A percentile compares a stretch with the other conserved stretches of the same genome.
phyloP scores from a whole-genome alignment of 2,797 vertebrate genomes.

The Oceanodroma leucorhoa region DNA sequence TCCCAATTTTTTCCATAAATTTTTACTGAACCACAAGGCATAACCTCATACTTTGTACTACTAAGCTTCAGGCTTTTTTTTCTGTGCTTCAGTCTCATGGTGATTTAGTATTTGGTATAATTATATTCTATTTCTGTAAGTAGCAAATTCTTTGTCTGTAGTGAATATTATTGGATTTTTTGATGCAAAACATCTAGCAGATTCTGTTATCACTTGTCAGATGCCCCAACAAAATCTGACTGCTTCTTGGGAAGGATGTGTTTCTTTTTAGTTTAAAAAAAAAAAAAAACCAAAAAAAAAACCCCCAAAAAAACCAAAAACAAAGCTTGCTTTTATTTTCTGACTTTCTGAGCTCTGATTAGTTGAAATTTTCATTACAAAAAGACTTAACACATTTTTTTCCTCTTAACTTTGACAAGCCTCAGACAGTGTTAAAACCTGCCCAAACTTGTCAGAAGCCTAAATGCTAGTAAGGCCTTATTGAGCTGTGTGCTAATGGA shows the following conservation, averaged over 20 bases:
- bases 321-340: not conserved
- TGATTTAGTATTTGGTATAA: not conserved
- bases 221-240: not conserved
- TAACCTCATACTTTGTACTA: not conserved
- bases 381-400: not conserved
- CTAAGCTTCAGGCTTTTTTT: not conserved
- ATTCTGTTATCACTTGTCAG: not conserved
- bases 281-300: not conserved
- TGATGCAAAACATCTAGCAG: not conserved
- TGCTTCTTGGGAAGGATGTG: not conserved
- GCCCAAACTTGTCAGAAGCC: not conserved
- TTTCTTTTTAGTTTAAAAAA: not conserved
- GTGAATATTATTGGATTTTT: not conserved
- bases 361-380: not conserved
- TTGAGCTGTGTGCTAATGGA: not conserved
- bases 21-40: not conserved
- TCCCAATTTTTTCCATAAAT: not conserved
- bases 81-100: not conserved
- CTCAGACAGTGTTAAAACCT: not conserved
- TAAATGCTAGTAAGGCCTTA: not conserved
- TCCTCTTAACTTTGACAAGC: not conserved
- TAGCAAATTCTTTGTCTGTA: not conserved
- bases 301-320: not conserved
- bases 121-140: not conserved
- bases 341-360: not conserved